Evolutionary conservation across 2,797 vertebrate species (phyloP).

Genomic region (Graptemys geographica): DNA sequence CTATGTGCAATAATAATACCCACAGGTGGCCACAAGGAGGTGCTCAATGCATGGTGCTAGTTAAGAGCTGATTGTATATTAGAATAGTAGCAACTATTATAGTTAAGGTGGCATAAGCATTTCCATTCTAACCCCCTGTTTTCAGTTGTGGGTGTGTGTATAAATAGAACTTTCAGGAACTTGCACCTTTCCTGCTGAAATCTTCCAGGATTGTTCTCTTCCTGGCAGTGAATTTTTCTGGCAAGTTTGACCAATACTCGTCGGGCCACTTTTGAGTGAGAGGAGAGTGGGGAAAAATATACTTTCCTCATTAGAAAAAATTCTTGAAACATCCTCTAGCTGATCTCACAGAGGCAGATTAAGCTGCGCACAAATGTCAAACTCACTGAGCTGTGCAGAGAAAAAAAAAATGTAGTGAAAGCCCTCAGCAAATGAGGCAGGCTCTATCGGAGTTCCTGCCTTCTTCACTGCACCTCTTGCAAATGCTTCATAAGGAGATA

Average conservation of each 20-base stretch:
- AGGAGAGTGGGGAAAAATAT: background rate
- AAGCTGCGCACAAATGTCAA: background rate
- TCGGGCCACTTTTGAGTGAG: background rate
- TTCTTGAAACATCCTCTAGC: background rate
- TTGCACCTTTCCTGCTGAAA: background rate
- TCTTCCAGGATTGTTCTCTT: background rate
- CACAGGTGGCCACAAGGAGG: background rate
- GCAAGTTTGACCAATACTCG: background rate
- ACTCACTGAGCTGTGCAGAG: background rate
- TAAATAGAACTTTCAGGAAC: background rate
- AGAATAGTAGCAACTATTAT: background rate
- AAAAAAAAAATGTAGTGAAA: background rate
- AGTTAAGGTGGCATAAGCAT: background rate
- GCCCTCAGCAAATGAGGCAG: background rate
- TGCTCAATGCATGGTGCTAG: background rate
- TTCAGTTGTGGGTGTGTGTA: background rate
- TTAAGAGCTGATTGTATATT: background rate
- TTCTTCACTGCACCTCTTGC: background rate
- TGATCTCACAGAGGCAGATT: background rate
- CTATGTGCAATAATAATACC: background rate
- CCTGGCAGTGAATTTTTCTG: background rate
- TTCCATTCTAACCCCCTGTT: background rate
- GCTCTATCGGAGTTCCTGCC: background rate
- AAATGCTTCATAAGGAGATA: background rate
- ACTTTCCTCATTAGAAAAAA: background rate